Conservation (phyloP, 2,797 vertebrate species). For the Dicrostonyx torquatus region DNA sequence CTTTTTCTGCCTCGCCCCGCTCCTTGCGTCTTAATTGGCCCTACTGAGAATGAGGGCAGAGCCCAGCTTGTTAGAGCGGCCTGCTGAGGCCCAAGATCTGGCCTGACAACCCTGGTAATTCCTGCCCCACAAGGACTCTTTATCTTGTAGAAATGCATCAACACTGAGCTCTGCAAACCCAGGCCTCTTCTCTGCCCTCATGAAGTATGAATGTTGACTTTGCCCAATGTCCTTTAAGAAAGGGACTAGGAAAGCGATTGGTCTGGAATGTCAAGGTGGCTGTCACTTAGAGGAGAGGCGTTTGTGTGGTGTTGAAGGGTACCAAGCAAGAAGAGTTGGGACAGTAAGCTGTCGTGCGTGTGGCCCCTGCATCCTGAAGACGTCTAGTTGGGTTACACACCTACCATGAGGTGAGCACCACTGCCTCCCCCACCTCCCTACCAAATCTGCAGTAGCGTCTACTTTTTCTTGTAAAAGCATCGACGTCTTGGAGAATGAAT, state of each 20-base stretch:
- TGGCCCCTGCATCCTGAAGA: neutral
- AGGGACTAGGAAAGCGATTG: neutral
- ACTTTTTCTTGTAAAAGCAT: conserved; percentile 10
- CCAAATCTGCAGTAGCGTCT: neutral
- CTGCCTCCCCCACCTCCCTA: neutral
- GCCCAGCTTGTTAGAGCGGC: neutral
- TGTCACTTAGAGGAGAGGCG: neutral
- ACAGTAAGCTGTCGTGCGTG: neutral
- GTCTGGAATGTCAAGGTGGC: neutral
- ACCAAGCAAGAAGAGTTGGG: neutral
- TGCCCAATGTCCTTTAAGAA: neutral
- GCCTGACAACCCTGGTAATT: neutral
- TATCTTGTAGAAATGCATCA: neutral
- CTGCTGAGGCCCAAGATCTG: neutral
- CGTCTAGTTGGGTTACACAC: neutral
- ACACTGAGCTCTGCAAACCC: neutral
- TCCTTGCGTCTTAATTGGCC: neutral
- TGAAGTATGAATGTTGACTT: neutral
- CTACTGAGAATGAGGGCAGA: neutral
- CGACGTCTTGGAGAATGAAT: conserved; percentile 31
- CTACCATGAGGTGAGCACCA: neutral
- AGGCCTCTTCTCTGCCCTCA: neutral
- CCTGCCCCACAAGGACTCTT: neutral
- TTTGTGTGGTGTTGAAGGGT: neutral
- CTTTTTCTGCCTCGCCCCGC: too few relatives aligned